Evolutionary conservation across 2,888 invertebrate species (phyloP).

Genomic region (Chouioia cunea): DNA sequence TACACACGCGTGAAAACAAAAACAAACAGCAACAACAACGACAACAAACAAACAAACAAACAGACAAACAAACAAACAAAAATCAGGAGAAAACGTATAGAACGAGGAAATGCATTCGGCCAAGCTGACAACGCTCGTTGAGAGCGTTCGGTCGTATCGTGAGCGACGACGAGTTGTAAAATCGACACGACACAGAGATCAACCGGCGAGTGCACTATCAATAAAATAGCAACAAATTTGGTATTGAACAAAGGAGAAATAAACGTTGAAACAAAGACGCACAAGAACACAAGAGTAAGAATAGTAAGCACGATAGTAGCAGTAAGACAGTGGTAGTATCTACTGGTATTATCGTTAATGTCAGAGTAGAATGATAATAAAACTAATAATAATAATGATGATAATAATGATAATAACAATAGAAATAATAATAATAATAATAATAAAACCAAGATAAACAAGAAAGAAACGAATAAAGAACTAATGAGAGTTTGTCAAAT

Average conservation of each 20-base stretch:
- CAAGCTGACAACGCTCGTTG: no score
- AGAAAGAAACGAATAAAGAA: constrained; percentile 37
- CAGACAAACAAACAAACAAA: no score
- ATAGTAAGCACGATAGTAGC: background rate
- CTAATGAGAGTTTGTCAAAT: constrained; percentile 9
- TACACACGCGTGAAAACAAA: no score
- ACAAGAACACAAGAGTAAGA: constrained; percentile 30
- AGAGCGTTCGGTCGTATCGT: no score
- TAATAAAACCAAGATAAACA: constrained; percentile 25
- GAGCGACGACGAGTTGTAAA: no score
- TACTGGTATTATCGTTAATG: background rate
- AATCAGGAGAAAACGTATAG: no score
- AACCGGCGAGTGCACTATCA: no score
- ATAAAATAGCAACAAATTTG: constrained; percentile 47
- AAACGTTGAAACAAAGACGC: constrained; percentile 34
- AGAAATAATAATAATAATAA: constrained; percentile 18
- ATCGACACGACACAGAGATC: no score
- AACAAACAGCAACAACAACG: no score
- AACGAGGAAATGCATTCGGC: no score
- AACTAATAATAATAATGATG: constrained; percentile 17
- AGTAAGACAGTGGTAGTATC: background rate
- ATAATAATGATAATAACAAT: constrained; percentile 21
- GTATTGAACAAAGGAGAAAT: constrained; percentile 35
- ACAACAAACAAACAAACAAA: no score
- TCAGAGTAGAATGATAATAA: constrained; percentile 29